Evolutionary conservation across 2,113 vertebrate genomes (phyloP), one percentile per base, ranked within the genome.

Genomic region (Condylura cristata): DNA sequence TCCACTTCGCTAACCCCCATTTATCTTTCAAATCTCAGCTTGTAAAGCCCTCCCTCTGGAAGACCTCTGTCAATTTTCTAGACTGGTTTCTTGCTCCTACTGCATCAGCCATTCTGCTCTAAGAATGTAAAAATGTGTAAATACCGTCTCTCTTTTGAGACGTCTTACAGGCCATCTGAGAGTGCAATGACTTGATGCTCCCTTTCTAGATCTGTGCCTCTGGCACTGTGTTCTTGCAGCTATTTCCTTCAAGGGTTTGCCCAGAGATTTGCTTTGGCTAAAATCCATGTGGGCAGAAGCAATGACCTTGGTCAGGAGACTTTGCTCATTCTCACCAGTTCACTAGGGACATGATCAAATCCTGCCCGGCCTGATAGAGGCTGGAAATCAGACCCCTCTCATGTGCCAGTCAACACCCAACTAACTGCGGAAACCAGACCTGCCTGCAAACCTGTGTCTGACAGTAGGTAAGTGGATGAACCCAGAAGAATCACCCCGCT

Each of bases 91-190:
- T 87, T 88, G 32, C 70, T 93, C 56, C n/a, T 61, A 30, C 63
- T 68, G 22, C 18, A 44, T 86, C 39, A 68, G 82, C 65, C 39
- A 63, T 84, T 53, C 24, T 28, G 41, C 86, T 94, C 74, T 91
- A 61, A 86, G 68, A 90, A 92, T 37, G 46, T 63, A 74, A 79
- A 76, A 79, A 46, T 90, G n/a, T 60, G 37, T 90, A 30, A 72
- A 44, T 8, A 81, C 32, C 20, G 16, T 83, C 28, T 26, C 34
- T 72, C 53, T 56, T 68, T 65, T n/a, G 13, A 90, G 60, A 90
- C 75, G 26, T 46, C 30, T 72, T 46, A 66, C 17, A 72, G 75
- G 34, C 34, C 30, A 14, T 41, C 26, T 39, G 18, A 74, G 30
- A 80, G 22, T 37, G 30, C 46, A 39, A 22, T 48, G 30, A 41